These are phyloP conservation scores for Caenorhabditis elegans DNA, from an alignment of 1,140 invertebrate species.

Conservation along the genomic window DNA sequence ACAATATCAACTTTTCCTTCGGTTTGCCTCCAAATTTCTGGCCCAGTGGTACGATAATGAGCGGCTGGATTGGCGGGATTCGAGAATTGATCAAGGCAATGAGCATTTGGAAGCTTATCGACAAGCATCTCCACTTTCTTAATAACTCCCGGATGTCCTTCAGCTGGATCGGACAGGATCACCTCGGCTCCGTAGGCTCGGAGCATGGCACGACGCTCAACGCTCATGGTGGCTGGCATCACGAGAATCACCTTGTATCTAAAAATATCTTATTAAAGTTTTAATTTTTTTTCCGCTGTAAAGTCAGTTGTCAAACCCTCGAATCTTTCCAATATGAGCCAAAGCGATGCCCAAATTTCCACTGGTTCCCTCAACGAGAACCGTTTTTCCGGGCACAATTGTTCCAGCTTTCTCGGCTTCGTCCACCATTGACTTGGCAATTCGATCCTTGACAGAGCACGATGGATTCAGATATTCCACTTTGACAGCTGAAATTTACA, in stretches of 20 bases:
- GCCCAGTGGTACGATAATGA: slow-evolving; percentile 49
- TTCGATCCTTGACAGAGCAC: slow-evolving; percentile 54
- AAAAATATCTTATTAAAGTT: background rate
- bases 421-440: slow-evolving; percentile 46
- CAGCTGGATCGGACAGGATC: slow-evolving; percentile 40
- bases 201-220: slow-evolving; percentile 53
- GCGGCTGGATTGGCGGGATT: slow-evolving; percentile 41
- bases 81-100: slow-evolving; percentile 38
- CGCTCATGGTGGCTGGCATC: slow-evolving; percentile 67
- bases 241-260: slow-evolving; percentile 65
- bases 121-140: slow-evolving; percentile 38
- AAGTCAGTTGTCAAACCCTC: too few species aligned
- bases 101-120: slow-evolving; percentile 38
- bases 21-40: slow-evolving; percentile 52
- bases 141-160: slow-evolving; percentile 43
- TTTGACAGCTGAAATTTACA: slow-evolving; percentile 53
- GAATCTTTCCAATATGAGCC: slow-evolving; percentile 61
- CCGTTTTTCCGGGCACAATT: slow-evolving; percentile 62
- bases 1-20: slow-evolving; percentile 45
- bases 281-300: background rate
- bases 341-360: slow-evolving; percentile 67
- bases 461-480: slow-evolving; percentile 56
- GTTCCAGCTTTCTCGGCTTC: slow-evolving; percentile 64
- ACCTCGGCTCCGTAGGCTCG: slow-evolving; percentile 50
- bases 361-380: slow-evolving; percentile 66